Evolutionary conservation across 2,113 vertebrate genomes (phyloP).

Genomic region (Mesembrinibis cayennensis): DNA sequence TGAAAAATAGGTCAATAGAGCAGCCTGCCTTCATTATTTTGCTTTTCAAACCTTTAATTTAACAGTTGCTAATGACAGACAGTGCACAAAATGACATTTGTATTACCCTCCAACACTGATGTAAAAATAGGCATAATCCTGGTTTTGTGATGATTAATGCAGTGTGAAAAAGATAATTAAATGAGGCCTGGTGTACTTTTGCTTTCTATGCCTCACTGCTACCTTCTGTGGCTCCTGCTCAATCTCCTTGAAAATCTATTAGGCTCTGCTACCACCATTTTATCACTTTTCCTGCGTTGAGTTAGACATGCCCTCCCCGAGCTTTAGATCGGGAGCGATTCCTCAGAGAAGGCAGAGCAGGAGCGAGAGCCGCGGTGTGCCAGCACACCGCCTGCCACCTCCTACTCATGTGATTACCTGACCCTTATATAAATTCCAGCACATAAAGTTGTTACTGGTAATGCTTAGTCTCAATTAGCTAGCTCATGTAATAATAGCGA

Average conservation of each 20-base stretch:
- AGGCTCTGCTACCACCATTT: constrained; percentile 20
- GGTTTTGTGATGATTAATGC: constrained; percentile 76
- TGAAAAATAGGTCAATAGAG: constrained; percentile 47
- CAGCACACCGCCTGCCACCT: background rate
- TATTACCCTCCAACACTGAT: constrained; percentile 68
- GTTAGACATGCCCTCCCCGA: background rate
- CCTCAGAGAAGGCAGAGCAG: background rate
- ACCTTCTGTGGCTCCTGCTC: constrained; percentile 48
- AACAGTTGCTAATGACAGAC: constrained; percentile 56
- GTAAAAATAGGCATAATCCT: constrained; percentile 73
- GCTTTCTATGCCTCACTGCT: constrained; percentile 65
- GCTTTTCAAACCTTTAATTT: constrained; percentile 48
- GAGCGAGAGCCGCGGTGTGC: rapidly evolving
- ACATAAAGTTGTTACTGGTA: background rate
- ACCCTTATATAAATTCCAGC: background rate
- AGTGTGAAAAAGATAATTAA: constrained; percentile 79
- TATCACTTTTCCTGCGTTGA: background rate
- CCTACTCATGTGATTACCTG: background rate
- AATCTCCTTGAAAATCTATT: constrained; percentile 63
- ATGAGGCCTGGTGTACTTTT: constrained; percentile 68
- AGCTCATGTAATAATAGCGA: background rate
- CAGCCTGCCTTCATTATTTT: constrained; percentile 43
- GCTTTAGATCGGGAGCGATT: background rate
- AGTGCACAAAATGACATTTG: constrained; percentile 65
- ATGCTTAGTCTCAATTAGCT: background rate